Base-by-base conservation (phyloP, 2,797 vertebrate species). In the Poliocrania exsul region DNA sequence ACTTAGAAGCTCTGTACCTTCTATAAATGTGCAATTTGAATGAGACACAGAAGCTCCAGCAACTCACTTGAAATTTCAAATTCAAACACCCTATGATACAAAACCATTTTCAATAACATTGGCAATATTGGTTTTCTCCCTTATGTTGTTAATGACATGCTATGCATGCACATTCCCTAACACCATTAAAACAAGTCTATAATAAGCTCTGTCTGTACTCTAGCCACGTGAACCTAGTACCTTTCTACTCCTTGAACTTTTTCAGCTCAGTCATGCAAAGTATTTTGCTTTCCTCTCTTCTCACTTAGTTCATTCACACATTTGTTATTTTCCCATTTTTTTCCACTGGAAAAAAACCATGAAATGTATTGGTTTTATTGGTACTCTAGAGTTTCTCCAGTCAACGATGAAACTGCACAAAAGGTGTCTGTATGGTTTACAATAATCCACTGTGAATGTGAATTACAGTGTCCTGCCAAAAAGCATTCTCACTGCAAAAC, bases 71-170 rank as follows among this genome's bases (percentile, higher is more conserved):
- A 70, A 62, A 62, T 66, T 86, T 72, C 62, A 83, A 11, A 78
- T 44, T 74, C 21, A 70, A 82, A 47, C 15, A 56, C 3, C 2
- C 1, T 15, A n/a, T 0, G 0, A 5, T 40, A 66, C 16, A 67
- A 51, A 86, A 40, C 4, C 25, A 21, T 9, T 16, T 53, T 57
- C 57, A 74, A 46, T 9, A 56, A 74, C 29, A 75, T 4, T 26
- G 15, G 11, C 25, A 71, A 57, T 8, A 23, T 2, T 38, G 71
- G 19, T 33, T n/a, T 54, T 81, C 40, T 61, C 13, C 31, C 13
- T 73, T 44, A 12, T 4, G 2, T 16, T 81, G 7, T n/a, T 81
- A 65, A 64, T 64, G 20, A 29, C 19, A n/a, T 8, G 19, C 15
- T 31, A 47, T 33, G 15, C 8, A 50, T 44, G 17, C 29, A 10